phyloP scores from a whole-genome alignment of 2,113 vertebrate genomes.

The Gopherus evgoodei region DNA sequence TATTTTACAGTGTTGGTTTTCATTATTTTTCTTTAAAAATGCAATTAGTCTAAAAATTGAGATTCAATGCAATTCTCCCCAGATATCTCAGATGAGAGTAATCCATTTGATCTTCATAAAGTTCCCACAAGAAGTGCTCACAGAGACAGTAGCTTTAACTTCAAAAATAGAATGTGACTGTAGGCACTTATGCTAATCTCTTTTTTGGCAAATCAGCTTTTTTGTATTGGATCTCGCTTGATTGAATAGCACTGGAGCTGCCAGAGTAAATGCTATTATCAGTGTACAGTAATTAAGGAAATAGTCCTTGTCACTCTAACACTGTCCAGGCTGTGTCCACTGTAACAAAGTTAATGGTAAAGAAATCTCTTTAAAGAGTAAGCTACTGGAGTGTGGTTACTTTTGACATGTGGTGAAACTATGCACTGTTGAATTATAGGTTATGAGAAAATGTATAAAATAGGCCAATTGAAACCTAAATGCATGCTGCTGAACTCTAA shows the following conservation, averaged over 20 bases:
- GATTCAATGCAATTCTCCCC: neutral
- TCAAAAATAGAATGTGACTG: slow-evolving; percentile 80
- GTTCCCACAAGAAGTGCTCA: slow-evolving; percentile 67
- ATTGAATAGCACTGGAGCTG: slow-evolving; percentile 78
- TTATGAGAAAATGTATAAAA: neutral
- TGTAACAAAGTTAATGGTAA: slow-evolving; percentile 79
- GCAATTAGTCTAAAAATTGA: slow-evolving; percentile 49
- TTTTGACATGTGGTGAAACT: slow-evolving; percentile 21
- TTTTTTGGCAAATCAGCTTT: slow-evolving; percentile 81
- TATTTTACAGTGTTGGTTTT: neutral
- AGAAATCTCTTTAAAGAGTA: slow-evolving; percentile 71
- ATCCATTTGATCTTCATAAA: slow-evolving; percentile 74
- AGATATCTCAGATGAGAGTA: slow-evolving; percentile 67
- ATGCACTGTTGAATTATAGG: slow-evolving; percentile 16
- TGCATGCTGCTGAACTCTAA: slow-evolving; percentile 25
- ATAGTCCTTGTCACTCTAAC: slow-evolving; percentile 78
- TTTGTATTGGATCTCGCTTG: slow-evolving; percentile 80
- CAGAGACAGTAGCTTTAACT: slow-evolving; percentile 77
- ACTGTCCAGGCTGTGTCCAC: slow-evolving; percentile 70
- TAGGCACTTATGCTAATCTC: slow-evolving; percentile 79
- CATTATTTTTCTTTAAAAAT: slow-evolving; percentile 27
- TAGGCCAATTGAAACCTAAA: slow-evolving; percentile 15
- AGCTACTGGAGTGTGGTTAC: slow-evolving; percentile 4
- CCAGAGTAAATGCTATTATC: slow-evolving; percentile 82
- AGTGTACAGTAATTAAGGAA: slow-evolving; percentile 82